Evolutionary conservation across 2,797 vertebrate species (phyloP), one percentile per base, ranked within the genome.

Genomic region (Garrulus glandarius): DNA sequence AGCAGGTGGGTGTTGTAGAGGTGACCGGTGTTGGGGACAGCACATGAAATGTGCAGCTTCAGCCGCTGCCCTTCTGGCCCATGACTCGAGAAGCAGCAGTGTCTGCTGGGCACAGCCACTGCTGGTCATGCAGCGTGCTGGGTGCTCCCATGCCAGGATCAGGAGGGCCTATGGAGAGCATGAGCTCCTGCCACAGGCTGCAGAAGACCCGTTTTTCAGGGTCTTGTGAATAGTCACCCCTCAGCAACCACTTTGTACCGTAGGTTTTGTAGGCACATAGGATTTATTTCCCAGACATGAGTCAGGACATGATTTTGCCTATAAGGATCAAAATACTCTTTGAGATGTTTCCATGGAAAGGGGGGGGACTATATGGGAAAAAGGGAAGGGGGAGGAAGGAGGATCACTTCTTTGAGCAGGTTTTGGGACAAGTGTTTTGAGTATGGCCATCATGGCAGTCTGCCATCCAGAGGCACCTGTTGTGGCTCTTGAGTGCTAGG

Each of bases 31-130:
- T 2, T 68, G 44, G 20, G 39, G 60, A 22, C 37, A 47, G 43
- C 19, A 13, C 5, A 2, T 6, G 30, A 60, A 67, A 20, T 1
- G 2, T 37, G 27, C 59, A 49, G 55, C 63, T 60, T 68, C 67
- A 36, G 43, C n/a, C 22, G 1, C 74, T 61, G 24, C 0, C 0
- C 27, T 56, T 56, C 49, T 71, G 46, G 30, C 43, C 56, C 2
- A 0, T 0, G 3, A 9, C 32, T 36, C 0, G 0, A 74, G 26
- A 70, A 65, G 5, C 41, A 56, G 29, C 34, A 1, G 2, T 10
- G 26, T 13, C 22, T 23, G 21, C 76, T 49, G 68, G 41, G 63
- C 52, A 14, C 7, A 18, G 29, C 36, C 10, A 0, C 29, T 19
- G 41, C 4, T 4, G 18, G 39, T 30, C 67, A 17, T 47, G 39